These are phyloP conservation scores for Diabrotica balteata DNA, from an alignment of 2,888 invertebrate species.

Conservation along the genomic window DNA sequence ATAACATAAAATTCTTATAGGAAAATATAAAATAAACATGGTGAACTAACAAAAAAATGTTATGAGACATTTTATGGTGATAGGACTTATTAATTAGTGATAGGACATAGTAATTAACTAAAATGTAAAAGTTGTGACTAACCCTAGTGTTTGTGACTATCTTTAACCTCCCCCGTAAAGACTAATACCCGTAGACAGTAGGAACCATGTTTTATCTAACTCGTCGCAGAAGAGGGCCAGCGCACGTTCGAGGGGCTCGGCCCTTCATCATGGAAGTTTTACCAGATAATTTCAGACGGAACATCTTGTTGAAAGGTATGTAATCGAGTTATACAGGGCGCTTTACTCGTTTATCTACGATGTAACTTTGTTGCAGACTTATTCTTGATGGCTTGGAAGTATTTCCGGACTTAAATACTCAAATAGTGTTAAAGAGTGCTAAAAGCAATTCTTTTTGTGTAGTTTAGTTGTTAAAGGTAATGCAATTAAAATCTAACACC, in stretches of 20 bases:
- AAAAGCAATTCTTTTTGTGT: no score
- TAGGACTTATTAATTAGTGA: background rate
- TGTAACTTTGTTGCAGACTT: no score
- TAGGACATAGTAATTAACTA: background rate
- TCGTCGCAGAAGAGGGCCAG: no score
- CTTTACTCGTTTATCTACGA: no score
- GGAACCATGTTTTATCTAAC: no score
- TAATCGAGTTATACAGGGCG: slow-evolving; percentile 20
- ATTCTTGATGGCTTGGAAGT: no score
- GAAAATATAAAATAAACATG: background rate
- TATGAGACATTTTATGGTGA: background rate
- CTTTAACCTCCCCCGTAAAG: slow-evolving; percentile 6
- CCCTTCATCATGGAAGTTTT: slow-evolving; percentile 31
- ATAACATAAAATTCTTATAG: slow-evolving; percentile 6
- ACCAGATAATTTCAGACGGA: slow-evolving; percentile 38
- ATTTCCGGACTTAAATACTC: no score
- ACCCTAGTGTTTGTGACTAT: slow-evolving; percentile 10
- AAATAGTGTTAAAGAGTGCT: no score
- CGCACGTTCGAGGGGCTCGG: slow-evolving; percentile 26
- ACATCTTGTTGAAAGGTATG: slow-evolving; percentile 36
- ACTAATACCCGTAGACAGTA: slow-evolving; percentile 18
- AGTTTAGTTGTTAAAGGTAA: no score
- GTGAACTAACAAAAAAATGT: background rate
- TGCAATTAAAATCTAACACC: no score
- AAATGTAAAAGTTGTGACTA: slow-evolving; percentile 13